These are phyloP conservation scores for Scaptomyza reducta DNA, from an alignment of 2,888 invertebrate genomes.

Conservation along the genomic window DNA sequence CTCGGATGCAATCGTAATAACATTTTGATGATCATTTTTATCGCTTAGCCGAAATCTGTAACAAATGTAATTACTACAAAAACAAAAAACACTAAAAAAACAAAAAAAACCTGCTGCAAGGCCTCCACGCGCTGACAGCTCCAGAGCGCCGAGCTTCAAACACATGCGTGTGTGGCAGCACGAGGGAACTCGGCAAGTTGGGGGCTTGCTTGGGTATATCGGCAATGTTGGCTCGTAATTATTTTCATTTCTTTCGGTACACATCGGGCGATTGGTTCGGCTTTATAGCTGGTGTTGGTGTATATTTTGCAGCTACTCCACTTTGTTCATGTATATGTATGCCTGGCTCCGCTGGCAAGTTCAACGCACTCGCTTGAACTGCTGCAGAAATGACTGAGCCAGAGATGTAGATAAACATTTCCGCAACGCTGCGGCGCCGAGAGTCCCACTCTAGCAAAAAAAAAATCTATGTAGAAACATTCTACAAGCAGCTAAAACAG, in stretches of 20 bases:
- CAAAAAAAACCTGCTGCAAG: conserved; percentile 62
- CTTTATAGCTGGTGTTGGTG: conserved; percentile 5
- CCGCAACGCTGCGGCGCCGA: conserved; percentile 61
- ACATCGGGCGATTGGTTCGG: conserved; percentile 17
- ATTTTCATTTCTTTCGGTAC: conserved; percentile 68
- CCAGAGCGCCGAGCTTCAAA: conserved; percentile 1
- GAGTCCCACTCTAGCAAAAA: conserved; percentile 35
- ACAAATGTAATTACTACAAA: conserved; percentile 61
- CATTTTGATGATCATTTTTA: conserved; percentile 72
- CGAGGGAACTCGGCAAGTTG: conserved; percentile 18
- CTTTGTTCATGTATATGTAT: conserved; percentile 61
- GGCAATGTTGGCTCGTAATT: conserved; percentile 56
- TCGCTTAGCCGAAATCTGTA: conserved; percentile 74
- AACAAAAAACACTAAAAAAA: conserved; percentile 5
- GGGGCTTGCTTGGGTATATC: conserved; percentile 16
- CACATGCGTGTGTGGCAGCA: conserved; percentile 50
- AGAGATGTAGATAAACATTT: conserved; percentile 73
- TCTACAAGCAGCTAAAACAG: conserved; percentile 43
- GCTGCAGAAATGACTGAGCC: conserved; percentile 58
- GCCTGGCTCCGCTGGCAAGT: conserved; percentile 63
- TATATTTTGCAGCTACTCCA: conserved; percentile 61
- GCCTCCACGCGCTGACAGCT: conserved; percentile 25
- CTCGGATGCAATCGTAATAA: conserved; percentile 63
- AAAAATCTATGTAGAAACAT: conserved; percentile 75
- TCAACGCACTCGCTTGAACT: conserved; percentile 82